A percentile compares a stretch with the other conserved stretches of the same genome.
phyloP scores from a whole-genome alignment of 2,113 vertebrate genomes.

The Malurus alboscapulatus region DNA sequence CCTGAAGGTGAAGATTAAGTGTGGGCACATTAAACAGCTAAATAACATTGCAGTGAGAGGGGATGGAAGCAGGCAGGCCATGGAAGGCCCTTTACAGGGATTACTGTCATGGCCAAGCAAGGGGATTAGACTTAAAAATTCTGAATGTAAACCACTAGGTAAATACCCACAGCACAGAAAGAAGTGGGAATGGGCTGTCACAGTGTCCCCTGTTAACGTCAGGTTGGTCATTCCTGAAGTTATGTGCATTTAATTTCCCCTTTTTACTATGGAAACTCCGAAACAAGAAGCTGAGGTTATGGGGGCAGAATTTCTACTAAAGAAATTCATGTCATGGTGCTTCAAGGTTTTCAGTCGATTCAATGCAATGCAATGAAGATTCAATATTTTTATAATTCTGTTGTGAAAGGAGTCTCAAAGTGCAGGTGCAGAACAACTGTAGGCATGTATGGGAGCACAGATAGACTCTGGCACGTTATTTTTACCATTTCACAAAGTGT shows the following conservation, averaged over 20 bases:
- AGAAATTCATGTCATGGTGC: background rate
- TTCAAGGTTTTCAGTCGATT: background rate
- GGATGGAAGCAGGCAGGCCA: background rate
- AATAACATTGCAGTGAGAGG: background rate
- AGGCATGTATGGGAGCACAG: background rate
- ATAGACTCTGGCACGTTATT: background rate
- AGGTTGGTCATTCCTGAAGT: background rate
- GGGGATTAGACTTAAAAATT: background rate
- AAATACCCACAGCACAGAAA: background rate
- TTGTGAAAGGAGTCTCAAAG: background rate
- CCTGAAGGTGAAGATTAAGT: background rate
- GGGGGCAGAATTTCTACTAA: background rate
- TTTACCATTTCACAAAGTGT: background rate
- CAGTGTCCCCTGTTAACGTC: background rate
- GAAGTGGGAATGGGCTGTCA: background rate
- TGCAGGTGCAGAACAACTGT: background rate
- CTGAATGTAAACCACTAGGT: background rate
- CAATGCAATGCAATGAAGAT: background rate
- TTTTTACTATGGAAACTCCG: background rate
- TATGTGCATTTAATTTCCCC: background rate
- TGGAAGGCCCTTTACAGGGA: background rate
- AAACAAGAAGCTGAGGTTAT: background rate
- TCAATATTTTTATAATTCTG: background rate
- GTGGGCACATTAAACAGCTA: background rate
- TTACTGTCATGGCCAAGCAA: background rate